A percentile compares a stretch with the other conserved stretches of the same genome.
These are phyloP conservation scores for Lytechinus pictus DNA, from an alignment of 35 echinoderm and acorn worm genomes.

Conservation along the genomic window DNA sequence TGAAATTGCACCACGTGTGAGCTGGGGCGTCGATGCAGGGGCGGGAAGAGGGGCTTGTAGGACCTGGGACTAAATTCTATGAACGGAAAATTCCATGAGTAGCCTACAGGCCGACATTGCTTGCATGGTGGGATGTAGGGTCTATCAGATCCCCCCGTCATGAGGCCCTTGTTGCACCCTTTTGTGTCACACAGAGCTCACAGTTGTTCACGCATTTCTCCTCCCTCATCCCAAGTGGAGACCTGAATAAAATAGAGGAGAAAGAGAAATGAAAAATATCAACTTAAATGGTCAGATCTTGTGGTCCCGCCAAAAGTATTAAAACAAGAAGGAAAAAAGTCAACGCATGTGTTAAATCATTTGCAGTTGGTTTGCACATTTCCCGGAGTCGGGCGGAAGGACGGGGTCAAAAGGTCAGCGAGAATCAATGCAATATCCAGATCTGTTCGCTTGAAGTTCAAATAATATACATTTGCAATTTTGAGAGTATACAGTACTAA, in stretches of 20 bases:
- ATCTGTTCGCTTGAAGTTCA: constrained; percentile 24
- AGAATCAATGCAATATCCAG: constrained; percentile 33
- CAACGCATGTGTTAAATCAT: constrained; percentile 32
- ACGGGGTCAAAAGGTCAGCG: constrained; percentile 17
- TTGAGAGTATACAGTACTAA: not conserved
- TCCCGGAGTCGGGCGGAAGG: constrained; percentile 36
- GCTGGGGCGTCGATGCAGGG: not conserved
- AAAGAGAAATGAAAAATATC: not conserved
- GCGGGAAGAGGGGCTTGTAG: too few relatives aligned
- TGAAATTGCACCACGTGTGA: constrained; percentile 8
- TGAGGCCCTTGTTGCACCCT: not conserved
- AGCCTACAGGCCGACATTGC: too few relatives aligned
- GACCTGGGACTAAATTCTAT: too few relatives aligned
- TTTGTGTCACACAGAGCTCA: not conserved
- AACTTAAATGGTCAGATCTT: constrained; percentile 1
- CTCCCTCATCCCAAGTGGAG: not conserved
- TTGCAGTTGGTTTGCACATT: constrained; percentile 39
- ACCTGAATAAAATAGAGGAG: not conserved
- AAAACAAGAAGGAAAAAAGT: not conserved
- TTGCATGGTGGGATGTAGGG: not conserved
- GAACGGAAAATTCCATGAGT: too few relatives aligned
- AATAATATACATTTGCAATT: constrained; percentile 8
- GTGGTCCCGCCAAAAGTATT: not conserved
- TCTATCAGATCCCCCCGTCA: not conserved
- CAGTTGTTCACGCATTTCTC: constrained; percentile 21